Base-by-base conservation (phyloP, 2,113 vertebrate species). In the Passer montanus region DNA sequence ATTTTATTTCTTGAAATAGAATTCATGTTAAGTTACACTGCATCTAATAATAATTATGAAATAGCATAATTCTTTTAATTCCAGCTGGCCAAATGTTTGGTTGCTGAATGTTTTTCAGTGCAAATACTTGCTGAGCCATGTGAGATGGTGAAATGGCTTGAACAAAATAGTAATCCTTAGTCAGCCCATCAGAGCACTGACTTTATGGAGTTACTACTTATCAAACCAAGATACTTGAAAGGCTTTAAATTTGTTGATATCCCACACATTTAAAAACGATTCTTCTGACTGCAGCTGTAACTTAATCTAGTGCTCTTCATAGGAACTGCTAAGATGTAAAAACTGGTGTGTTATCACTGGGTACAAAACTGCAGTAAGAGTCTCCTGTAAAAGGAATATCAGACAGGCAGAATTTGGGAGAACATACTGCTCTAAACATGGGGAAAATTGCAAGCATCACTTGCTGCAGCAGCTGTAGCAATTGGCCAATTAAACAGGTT, bases 401-500 rank as follows among this genome's bases (percentile, higher is more conserved):
- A 89, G n/a, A 15, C n/a, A 91, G 86, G 59, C 15, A 7, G 50
- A 75, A 20, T 76, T 69, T 1, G 7, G 73, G 30, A 93, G 31
- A 81, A n/a, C 59, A 58, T 43, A n/a, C n/a, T 92, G 11, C n/a
- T 94, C n/a, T 89, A 8, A 46, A 23, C 69, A 47, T 24, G 47
- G 53, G 33, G 69, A 79, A 79, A 93, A 91, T 84, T 31, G n/a
- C 59, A 90, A 90, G 72, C 67, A 66, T 63, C 5, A 0, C 72
- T 88, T 85, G 67, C 49, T 79, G 89, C 81, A 93, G 62, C 90
- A 94, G 92, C 91, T 97, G 94, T 79, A 84, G 94, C 86, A 97
- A 90, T 96, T 95, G 96, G 59, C 58, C 56, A 78, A 73, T 95
- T 96, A 95, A 95, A 78, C 59, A 87, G 52, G 35, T 94, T 95